Percentiles rank a stretch among this genome's conserved stretches.
Conservation (phyloP, 53 echinoderm and acorn worm species). For the Astropecten irregularis region DNA sequence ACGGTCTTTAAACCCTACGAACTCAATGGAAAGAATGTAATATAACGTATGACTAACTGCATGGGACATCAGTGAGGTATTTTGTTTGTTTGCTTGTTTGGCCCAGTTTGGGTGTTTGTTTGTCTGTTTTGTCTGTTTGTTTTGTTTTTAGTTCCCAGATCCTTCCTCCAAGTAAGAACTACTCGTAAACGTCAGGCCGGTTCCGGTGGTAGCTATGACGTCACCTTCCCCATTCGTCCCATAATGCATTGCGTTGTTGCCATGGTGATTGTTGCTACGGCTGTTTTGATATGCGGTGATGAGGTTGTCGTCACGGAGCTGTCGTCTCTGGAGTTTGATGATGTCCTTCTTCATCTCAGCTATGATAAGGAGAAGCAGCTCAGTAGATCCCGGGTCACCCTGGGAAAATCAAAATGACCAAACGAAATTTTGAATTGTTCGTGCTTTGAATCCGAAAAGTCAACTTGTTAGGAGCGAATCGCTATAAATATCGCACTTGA, state of each 20-base stretch:
- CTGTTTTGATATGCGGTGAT: not conserved
- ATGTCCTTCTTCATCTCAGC: slow-evolving; percentile 46
- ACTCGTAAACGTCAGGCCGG: slow-evolving; percentile 24
- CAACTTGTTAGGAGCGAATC: not conserved
- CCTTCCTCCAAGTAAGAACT: slow-evolving; percentile 33
- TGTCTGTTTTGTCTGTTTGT: no score
- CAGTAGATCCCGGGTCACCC: slow-evolving; percentile 43
- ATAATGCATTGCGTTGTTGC: not conserved
- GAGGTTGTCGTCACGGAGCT: slow-evolving; percentile 1
- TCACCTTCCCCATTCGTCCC: slow-evolving; percentile 8
- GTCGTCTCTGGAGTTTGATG: slow-evolving; percentile 37
- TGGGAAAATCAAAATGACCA: not conserved
- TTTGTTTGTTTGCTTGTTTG: no score
- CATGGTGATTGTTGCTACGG: not conserved
- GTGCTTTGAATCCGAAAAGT: not conserved
- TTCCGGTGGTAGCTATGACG: not conserved
- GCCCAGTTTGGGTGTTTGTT: no score
- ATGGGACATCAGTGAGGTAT: no score
- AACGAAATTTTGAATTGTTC: not conserved
- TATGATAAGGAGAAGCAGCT: slow-evolving; percentile 50
- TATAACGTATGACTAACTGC: no score
- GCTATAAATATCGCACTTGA: no score
- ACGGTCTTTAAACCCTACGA: no score
- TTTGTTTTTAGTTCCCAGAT: slow-evolving; percentile 38
- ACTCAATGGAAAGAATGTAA: no score